Conservation (phyloP, 2,113 vertebrate genomes). For the Cavia porcellus region DNA sequence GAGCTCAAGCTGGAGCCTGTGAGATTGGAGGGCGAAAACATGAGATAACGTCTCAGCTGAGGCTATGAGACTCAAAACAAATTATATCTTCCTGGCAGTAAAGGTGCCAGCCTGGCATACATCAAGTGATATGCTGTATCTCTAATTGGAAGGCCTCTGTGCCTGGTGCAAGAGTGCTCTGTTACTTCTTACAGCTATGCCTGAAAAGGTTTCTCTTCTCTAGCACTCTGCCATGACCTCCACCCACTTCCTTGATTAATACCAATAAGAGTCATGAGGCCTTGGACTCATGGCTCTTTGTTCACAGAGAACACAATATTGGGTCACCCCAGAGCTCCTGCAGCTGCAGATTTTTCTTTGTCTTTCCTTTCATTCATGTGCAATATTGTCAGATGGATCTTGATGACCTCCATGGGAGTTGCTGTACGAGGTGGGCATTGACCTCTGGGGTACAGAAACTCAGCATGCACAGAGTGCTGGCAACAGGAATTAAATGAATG, state of each 20-base stretch:
- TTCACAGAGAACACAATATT: not conserved
- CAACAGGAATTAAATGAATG: not conserved
- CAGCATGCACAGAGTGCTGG: not conserved
- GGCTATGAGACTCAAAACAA: not conserved
- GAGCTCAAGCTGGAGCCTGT: not conserved
- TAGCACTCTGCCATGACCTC: not conserved
- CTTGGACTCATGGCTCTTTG: not conserved
- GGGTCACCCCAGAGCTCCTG: not conserved
- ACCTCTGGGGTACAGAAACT: not conserved
- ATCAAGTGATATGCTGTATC: not conserved
- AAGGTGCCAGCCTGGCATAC: not conserved
- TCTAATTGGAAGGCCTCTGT: not conserved
- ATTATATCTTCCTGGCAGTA: not conserved
- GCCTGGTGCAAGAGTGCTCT: not conserved
- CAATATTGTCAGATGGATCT: not conserved
- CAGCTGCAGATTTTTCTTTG: not conserved
- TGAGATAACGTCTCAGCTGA: not conserved
- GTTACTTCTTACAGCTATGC: not conserved
- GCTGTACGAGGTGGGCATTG: not conserved
- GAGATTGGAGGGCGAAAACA: not conserved
- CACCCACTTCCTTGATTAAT: not conserved
- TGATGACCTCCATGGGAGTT: not conserved
- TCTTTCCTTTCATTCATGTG: not conserved
- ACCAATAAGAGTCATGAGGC: not conserved
- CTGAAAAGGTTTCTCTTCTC: not conserved